phyloP scores from a whole-genome alignment of 2,888 invertebrate species.

The Stomorhina lunata region DNA sequence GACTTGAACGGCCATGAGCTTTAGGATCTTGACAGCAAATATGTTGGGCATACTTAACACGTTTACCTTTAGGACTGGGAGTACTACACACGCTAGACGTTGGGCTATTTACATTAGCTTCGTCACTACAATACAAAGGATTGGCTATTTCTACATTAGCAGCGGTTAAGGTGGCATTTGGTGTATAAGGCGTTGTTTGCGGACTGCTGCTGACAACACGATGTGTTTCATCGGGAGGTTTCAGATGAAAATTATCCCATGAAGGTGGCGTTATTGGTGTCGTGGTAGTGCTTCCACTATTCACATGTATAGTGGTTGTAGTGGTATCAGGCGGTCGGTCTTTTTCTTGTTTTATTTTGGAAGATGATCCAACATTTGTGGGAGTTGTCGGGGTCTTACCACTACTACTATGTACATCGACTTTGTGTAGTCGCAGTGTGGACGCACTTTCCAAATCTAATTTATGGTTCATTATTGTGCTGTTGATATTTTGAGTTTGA shows the following conservation, averaged over 20 bases:
- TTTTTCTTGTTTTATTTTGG: slow-evolving; percentile 22
- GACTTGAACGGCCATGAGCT: slow-evolving; percentile 13
- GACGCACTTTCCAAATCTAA: slow-evolving; percentile 66
- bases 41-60: slow-evolving; percentile 43
- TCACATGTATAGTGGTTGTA: slow-evolving; percentile 24
- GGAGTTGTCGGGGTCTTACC: slow-evolving; percentile 20
- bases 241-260: slow-evolving; percentile 40
- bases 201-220: too few relatives aligned
- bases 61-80: slow-evolving; percentile 45
- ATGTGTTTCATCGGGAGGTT: neutral
- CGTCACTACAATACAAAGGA: neutral
- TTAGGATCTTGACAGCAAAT: slow-evolving; percentile 2
- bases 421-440: slow-evolving; percentile 74
- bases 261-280: slow-evolving; percentile 58
- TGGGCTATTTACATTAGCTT: slow-evolving; percentile 44
- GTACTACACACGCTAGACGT: slow-evolving; percentile 43
- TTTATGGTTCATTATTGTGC: slow-evolving; percentile 55
- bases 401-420: slow-evolving; percentile 72
- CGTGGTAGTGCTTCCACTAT: slow-evolving; percentile 48
- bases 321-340: slow-evolving; percentile 12
- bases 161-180: slow-evolving; percentile 22
- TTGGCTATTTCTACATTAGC: slow-evolving; percentile 39
- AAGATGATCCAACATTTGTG: slow-evolving; percentile 42
- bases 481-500: slow-evolving; percentile 73
- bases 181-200: slow-evolving; percentile 30